Evolutionary conservation across 2,113 vertebrate species (phyloP), one percentile per base, ranked within the genome.

Genomic region (Leptosomus discolor): DNA sequence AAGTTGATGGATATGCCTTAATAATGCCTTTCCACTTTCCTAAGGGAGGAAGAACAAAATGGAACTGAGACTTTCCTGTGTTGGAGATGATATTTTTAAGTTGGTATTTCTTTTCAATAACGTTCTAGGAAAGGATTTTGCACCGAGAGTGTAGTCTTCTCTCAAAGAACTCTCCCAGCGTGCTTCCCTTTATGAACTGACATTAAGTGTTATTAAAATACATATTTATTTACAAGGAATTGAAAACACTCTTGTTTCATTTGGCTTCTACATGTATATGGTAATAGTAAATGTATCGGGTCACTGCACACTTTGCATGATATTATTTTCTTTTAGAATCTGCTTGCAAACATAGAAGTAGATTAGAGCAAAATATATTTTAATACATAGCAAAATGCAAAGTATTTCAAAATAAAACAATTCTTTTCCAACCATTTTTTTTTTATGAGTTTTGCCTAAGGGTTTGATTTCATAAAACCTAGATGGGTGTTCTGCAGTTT

Each of bases 161-260:
- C 69, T 78, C 61, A 85, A 87, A 92, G 60, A 92, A 84, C 41
- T 71, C 53, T 91, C 69, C 54, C 56, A 51, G 51, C 67, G 64
- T 48, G 46, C 32, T 85, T 95, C 88, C 30, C 58, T 93, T 88
- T 95, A 96, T 78, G 75, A 94, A 64, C 68, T 5, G 4, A 69
- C 85, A 92, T 86, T 96, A 93, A 76, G 45, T 79, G 68, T 93
- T 95, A 95, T 97, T 97, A 97, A 96, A 97, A 96, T 78, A 78
- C 68, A 26, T 86, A 97, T 93, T 96, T 97, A 95, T 93, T 96
- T 95, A 78, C 65, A 41, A 23, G 43, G 79, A 84, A 90, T 74
- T 93, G 85, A 91, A 94, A 96, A 65, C 48, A 78, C 10, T 90
- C 74, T 73, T 77, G 61, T 89, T 96, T 96, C 63, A 91, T 85